Evolutionary conservation across 1,140 invertebrate species (phyloP).

Genomic region (Triops longicaudatus): DNA sequence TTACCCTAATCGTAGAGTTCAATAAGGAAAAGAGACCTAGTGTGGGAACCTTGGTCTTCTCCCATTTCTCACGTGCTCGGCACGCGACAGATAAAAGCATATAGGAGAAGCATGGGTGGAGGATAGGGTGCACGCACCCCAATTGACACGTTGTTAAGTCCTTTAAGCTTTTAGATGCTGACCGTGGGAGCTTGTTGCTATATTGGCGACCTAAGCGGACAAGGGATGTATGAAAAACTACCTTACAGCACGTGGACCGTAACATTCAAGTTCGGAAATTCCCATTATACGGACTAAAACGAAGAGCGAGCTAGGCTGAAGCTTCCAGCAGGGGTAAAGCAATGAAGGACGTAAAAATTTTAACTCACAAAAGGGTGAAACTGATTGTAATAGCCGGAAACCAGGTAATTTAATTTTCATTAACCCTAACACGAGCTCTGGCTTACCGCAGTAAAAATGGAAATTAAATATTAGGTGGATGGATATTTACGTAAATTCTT

Average conservation of each 20-base stretch:
- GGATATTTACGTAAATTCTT: too few species aligned
- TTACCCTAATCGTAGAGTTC: background rate
- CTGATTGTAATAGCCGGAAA: background rate
- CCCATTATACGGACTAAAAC: background rate
- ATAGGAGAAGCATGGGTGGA: background rate
- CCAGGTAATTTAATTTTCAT: background rate
- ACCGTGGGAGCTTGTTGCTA: conserved; percentile 6
- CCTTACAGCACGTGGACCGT: background rate
- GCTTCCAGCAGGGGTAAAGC: background rate
- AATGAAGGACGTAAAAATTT: background rate
- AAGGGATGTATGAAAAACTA: background rate
- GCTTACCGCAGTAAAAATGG: background rate
- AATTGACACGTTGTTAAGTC: background rate
- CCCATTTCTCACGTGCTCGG: background rate
- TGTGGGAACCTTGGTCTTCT: conserved; percentile 1
- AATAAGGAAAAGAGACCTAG: background rate
- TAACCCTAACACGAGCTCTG: background rate
- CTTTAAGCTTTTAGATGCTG: background rate
- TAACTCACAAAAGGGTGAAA: background rate
- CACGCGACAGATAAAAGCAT: conserved; percentile 10
- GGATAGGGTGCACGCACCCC: background rate
- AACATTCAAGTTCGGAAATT: background rate
- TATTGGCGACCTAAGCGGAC: background rate
- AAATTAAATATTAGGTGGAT: background rate
- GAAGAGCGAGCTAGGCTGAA: too few species aligned